Evolutionary conservation across 2,888 invertebrate species (phyloP).

Genomic region (Aradus depressus): DNA sequence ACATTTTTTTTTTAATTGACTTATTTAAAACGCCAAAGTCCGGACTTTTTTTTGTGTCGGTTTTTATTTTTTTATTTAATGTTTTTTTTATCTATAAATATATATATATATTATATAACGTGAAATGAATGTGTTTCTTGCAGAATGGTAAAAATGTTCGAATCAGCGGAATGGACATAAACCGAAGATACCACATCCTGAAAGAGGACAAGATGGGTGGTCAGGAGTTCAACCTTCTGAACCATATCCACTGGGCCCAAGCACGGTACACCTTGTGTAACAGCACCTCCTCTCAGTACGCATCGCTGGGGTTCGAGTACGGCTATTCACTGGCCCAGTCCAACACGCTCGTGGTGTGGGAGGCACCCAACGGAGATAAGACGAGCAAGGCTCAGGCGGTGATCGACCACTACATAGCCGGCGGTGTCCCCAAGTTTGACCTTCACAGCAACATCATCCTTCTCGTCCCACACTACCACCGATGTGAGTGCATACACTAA

Average conservation of each 20-base stretch:
- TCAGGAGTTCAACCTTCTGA: constrained; percentile 37
- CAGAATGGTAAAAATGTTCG: constrained; percentile 2
- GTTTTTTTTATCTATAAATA: too few species aligned
- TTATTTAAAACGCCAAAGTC: too few species aligned
- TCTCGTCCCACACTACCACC: constrained; percentile 7
- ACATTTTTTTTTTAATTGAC: too few species aligned
- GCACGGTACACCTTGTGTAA: neutral
- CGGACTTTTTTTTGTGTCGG: too few species aligned
- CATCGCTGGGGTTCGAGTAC: constrained; percentile 43
- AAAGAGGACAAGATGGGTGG: neutral
- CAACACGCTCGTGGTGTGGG: constrained; percentile 64
- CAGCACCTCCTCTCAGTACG: constrained; percentile 12
- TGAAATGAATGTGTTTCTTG: neutral
- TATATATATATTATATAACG: too few species aligned
- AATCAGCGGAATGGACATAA: constrained; percentile 8
- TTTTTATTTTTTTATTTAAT: too few species aligned
- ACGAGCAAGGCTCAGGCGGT: constrained; percentile 61
- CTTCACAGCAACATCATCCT: constrained; percentile 9
- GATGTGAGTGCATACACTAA: neutral
- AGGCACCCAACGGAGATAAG: constrained; percentile 82
- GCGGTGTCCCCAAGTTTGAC: constrained; percentile 73
- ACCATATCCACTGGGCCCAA: constrained; percentile 47
- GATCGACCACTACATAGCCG: constrained; percentile 49
- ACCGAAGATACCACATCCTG: constrained; percentile 7
- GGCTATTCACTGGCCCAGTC: constrained; percentile 73